These are phyloP conservation scores for Tragelaphus oryx DNA, from an alignment of 2,797 vertebrate species.

Conservation along the genomic window DNA sequence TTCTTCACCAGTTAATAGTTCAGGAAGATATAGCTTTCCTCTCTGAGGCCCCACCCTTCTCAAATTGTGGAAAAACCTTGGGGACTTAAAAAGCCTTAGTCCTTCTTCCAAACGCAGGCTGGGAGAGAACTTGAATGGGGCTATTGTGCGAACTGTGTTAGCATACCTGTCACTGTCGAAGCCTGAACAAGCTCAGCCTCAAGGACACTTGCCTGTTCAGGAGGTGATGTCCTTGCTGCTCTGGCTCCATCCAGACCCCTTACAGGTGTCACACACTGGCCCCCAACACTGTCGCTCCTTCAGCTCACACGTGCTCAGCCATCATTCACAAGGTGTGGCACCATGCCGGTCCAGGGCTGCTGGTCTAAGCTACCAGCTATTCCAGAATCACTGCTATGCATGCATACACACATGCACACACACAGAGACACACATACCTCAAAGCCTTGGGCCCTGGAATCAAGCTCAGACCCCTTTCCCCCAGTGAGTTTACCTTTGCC, in stretches of 20 bases:
- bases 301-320: not conserved
- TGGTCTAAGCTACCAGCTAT: not conserved
- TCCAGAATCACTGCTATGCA: not conserved
- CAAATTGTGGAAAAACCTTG: not conserved
- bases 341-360: not conserved
- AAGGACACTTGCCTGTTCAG: not conserved
- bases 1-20: not conserved
- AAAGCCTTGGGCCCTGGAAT: not conserved
- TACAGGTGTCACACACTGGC: not conserved
- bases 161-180: not conserved
- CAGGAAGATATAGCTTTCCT: not conserved
- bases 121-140: not conserved
- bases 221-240: not conserved
- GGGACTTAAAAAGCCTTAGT: not conserved
- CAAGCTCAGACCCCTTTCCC: not conserved
- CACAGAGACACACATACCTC: too few relatives aligned
- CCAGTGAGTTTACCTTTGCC: not conserved
- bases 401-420: rapidly evolving
- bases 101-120: not conserved
- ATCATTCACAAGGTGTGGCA: not conserved
- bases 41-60: not conserved
- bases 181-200: not conserved
- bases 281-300: not conserved
- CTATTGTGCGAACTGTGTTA: not conserved
- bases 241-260: not conserved